Evolutionary conservation across 2,888 invertebrate genomes (phyloP), one percentile per base, ranked within the genome.

Genomic region (Parnassius mnemosyne): DNA sequence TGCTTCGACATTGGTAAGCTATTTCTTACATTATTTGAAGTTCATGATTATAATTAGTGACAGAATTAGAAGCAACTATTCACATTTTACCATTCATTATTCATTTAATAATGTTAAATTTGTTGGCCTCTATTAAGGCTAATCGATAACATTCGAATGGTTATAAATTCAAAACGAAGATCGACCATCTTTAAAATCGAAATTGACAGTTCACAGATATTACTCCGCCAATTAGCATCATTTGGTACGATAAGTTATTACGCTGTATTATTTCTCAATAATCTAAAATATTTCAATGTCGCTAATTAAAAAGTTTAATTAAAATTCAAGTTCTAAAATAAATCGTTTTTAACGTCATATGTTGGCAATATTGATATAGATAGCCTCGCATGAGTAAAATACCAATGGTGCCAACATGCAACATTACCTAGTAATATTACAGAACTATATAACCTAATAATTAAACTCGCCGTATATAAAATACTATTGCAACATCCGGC

Each of bases 401-500:
- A 34, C 34, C 34, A 34, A 7, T 25, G 25, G 5, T 3, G 5
- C 7, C 34, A 34, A 5, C 34, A 34, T 34, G 7, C 34, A 7
- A 7, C 34, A 34, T 34, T 34, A 7, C 34, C 0, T 34, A 34
- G 34, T 34, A 50, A 43, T 54, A 43, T 54, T 49, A 52, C 52
- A 56, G 41, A 56, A 51, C 51, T 42, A n/a, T 42, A 61, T 42
- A 61, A 41, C 34, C 57, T 57, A 57, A 51, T 61, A 57, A 61
- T 61, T 61, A 57, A 61, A 52, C 3, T 42, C 9, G 56, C 44
- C 47, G 47, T 25, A 25, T 34, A 56, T 56, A 47, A 56, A 49
- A 57, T 12, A 76, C 69, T 73, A 75, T 73, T 73, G 70, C 71
- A 70, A 69, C 67, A 65, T 66, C 68, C 68, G 44, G 47, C 57